Conservation (phyloP, 2,888 invertebrate genomes). For the Andrena trimmerana region DNA sequence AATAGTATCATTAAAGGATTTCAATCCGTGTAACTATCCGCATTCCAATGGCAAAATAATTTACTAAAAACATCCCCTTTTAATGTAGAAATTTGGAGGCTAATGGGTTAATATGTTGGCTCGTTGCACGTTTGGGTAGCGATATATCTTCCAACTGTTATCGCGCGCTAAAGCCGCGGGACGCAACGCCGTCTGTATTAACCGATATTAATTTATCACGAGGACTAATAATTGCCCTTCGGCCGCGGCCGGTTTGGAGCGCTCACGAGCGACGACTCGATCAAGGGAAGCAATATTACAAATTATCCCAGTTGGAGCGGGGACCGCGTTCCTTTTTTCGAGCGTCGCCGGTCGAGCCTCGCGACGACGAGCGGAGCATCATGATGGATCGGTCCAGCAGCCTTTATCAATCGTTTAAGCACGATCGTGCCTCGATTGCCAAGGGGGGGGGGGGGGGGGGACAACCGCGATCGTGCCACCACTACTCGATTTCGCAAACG, state of each 20-base stretch:
- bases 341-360: conserved; percentile 26
- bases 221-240: conserved; percentile 47
- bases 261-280: conserved; percentile 26
- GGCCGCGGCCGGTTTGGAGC: conserved; percentile 30
- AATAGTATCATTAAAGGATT: not conserved
- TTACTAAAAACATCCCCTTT: not conserved
- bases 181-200: conserved; percentile 29
- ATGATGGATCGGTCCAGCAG: conserved; percentile 77
- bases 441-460: conserved; percentile 30
- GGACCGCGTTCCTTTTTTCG: not conserved
- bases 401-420: conserved; percentile 77
- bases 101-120: not conserved
- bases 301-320: conserved; percentile 35
- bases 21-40: not conserved
- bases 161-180: conserved; percentile 39
- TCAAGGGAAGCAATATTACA: conserved; percentile 33
- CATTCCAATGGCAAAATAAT: not conserved
- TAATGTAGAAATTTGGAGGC: not conserved
- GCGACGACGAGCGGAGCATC: conserved; percentile 68
- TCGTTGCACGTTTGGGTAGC: conserved; percentile 4
- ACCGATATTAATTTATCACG: conserved; percentile 58
- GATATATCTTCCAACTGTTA: conserved; percentile 21
- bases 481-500: conserved; percentile 62
- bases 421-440: conserved; percentile 70
- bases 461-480: conserved; percentile 23